phyloP scores from a whole-genome alignment of 2,113 vertebrate genomes.

The Bujurquina vittata region DNA sequence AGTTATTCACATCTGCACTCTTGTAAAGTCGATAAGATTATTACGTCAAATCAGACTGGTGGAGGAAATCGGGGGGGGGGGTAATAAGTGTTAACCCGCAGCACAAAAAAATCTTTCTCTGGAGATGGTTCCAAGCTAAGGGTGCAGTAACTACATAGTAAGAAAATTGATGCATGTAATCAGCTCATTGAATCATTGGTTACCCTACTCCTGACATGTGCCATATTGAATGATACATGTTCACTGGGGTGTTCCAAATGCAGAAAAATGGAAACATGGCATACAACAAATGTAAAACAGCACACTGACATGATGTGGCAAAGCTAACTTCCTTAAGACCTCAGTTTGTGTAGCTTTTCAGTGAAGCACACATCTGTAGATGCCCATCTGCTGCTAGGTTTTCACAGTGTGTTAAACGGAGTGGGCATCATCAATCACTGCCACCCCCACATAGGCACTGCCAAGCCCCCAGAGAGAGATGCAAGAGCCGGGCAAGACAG shows the following conservation, averaged over 20 bases:
- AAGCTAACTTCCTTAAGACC: conserved; percentile 39
- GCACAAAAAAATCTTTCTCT: conserved; percentile 16
- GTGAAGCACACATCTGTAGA: conserved; percentile 58
- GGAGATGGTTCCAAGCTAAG: not conserved
- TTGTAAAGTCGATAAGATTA: conserved; percentile 58
- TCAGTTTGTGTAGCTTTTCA: conserved; percentile 26
- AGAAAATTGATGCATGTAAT: conserved; percentile 6
- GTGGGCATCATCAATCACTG: conserved; percentile 77
- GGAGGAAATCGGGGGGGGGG: not conserved
- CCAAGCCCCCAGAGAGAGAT: conserved; percentile 69
- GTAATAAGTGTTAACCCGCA: conserved; percentile 20
- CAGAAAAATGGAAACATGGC: not conserved
- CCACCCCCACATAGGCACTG: conserved; percentile 72
- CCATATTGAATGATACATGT: conserved; percentile 29
- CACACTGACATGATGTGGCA: conserved; percentile 23
- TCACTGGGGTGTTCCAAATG: conserved; percentile 22
- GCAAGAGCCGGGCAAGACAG: conserved; percentile 63
- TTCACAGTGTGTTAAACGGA: conserved; percentile 72
- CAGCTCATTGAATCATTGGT: conserved; percentile 24
- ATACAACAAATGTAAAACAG: conserved; percentile 33
- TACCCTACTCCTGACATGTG: conserved; percentile 15
- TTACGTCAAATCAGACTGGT: conserved; percentile 46
- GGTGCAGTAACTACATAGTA: conserved; percentile 8
- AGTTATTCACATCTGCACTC: conserved; percentile 64
- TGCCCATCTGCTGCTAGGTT: conserved; percentile 66